Evolutionary conservation across 2,113 vertebrate species (phyloP).

Genomic region (Ahaetulla prasina): DNA sequence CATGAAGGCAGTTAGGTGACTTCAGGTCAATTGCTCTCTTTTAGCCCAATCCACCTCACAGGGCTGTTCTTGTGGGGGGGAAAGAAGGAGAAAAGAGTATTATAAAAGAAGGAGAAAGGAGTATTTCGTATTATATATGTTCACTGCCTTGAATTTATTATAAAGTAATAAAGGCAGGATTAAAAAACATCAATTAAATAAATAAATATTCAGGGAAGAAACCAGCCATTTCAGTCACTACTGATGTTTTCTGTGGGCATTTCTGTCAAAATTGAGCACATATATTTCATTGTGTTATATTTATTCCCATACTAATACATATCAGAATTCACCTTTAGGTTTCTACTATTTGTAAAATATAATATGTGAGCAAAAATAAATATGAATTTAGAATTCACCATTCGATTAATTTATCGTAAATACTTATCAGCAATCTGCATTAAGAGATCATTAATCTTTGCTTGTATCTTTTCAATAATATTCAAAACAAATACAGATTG

Average conservation of each 20-base stretch:
- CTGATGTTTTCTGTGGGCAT: slow-evolving; percentile 35
- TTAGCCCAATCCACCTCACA: neutral
- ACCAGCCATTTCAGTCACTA: slow-evolving; percentile 7
- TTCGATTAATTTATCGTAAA: neutral
- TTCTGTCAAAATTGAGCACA: slow-evolving; percentile 30
- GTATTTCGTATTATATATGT: neutral
- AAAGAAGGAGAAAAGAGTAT: neutral
- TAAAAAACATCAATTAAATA: neutral
- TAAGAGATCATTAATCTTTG: neutral
- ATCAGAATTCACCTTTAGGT: neutral
- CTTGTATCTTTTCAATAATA: slow-evolving; percentile 15
- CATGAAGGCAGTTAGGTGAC: neutral
- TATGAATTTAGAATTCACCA: neutral
- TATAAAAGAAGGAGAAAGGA: neutral
- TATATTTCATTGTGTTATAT: neutral
- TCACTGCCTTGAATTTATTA: neutral
- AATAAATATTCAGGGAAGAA: neutral
- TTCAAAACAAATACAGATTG: neutral
- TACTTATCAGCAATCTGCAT: neutral
- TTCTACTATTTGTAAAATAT: neutral
- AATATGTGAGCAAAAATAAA: neutral
- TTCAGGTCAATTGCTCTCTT: neutral
- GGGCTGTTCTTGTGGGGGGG: neutral
- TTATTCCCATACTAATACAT: neutral
- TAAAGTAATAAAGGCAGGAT: neutral